A percentile compares a stretch with the other conserved stretches of the same genome.
phyloP scores from a whole-genome alignment of 2,113 vertebrate genomes.

The Rhinoderma darwinii region DNA sequence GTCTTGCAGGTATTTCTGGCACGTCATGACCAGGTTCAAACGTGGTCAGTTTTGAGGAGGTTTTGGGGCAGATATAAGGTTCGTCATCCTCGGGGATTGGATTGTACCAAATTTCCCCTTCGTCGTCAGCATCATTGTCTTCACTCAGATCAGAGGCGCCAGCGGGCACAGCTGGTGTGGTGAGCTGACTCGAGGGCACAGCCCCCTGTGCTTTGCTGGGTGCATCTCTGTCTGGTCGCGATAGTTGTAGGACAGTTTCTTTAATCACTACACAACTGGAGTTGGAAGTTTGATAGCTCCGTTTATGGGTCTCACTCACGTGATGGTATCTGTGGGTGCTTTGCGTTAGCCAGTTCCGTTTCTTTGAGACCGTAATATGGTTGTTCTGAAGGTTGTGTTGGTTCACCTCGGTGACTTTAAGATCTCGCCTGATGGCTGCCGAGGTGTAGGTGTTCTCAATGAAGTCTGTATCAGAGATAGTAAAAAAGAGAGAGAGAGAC shows the following conservation, averaged over 20 bases:
- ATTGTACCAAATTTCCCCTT: slow-evolving; percentile 99
- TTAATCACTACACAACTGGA: background rate
- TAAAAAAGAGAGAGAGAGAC: slow-evolving; percentile 48
- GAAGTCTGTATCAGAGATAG: slow-evolving; percentile 74
- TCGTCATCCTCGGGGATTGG: slow-evolving; percentile 97
- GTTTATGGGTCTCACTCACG: slow-evolving; percentile 31
- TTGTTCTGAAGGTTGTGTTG: slow-evolving; percentile 73
- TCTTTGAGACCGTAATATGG: slow-evolving; percentile 96
- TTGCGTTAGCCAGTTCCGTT: slow-evolving; percentile 96
- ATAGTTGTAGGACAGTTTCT: background rate
- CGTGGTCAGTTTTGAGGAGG: slow-evolving; percentile 25
- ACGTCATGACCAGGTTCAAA: slow-evolving; percentile 61
- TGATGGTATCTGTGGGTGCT: slow-evolving; percentile 71
- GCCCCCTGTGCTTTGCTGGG: background rate
- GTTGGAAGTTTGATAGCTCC: slow-evolving; percentile 48
- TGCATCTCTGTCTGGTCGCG: background rate
- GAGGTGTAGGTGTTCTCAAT: slow-evolving; percentile 85
- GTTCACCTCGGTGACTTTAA: slow-evolving; percentile 66
- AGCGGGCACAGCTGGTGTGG: slow-evolving; percentile 31
- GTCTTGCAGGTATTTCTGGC: slow-evolving; percentile 36
- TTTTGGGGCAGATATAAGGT: slow-evolving; percentile 36
- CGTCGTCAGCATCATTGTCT: slow-evolving; percentile 89
- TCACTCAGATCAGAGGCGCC: slow-evolving; percentile 76
- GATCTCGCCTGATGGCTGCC: slow-evolving; percentile 72
- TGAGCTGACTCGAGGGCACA: background rate